phyloP scores from a whole-genome alignment of 1,140 invertebrate species.

The Sarcophaga bullata region DNA sequence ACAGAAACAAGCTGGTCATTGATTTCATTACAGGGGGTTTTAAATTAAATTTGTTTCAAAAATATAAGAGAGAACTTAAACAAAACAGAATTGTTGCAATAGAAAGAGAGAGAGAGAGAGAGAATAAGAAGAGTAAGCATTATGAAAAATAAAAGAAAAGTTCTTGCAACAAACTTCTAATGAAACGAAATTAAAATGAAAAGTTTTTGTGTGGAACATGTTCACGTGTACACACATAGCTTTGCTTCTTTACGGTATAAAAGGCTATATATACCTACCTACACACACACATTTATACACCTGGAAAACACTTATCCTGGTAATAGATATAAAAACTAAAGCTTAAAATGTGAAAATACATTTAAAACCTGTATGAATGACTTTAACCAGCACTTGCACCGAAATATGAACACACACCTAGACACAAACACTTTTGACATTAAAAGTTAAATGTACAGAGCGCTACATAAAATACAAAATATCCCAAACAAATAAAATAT shows the following conservation, averaged over 20 bases:
- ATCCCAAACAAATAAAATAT: too few species aligned
- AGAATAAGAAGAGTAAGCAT: background rate
- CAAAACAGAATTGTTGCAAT: background rate
- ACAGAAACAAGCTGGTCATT: slow-evolving; percentile 3
- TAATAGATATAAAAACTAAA: slow-evolving; percentile 13
- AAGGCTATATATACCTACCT: background rate
- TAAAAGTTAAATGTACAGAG: background rate
- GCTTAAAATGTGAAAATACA: slow-evolving; percentile 7
- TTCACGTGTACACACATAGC: background rate
- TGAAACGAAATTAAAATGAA: slow-evolving; percentile 15
- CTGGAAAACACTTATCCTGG: background rate
- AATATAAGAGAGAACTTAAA: background rate
- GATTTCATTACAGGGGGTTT: background rate
- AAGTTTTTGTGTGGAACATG: background rate
- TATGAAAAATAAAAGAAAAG: background rate
- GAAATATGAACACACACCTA: background rate
- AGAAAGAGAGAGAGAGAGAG: too few species aligned
- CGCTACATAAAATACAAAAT: too few species aligned
- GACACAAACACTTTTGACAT: background rate
- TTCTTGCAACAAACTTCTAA: slow-evolving; percentile 10
- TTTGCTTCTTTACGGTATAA: too few species aligned
- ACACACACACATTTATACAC: background rate
- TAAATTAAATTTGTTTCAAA: slow-evolving; percentile 7
- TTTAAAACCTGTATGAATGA: background rate
- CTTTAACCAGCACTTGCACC: background rate